These are phyloP conservation scores for Phrynosoma platyrhinos DNA, from an alignment of 2,113 vertebrate genomes.

Conservation along the genomic window DNA sequence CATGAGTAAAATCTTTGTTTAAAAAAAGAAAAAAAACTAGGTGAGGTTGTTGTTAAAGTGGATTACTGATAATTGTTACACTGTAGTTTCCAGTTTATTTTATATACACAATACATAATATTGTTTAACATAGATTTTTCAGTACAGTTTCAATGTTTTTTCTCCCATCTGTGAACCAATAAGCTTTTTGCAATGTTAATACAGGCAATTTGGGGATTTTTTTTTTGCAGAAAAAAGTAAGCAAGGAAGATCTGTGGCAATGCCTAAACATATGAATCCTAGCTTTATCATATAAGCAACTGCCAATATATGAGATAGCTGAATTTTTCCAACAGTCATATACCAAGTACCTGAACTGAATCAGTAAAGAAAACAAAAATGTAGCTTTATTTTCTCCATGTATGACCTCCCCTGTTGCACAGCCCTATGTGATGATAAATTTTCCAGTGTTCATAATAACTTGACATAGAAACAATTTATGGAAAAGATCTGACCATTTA, in stretches of 20 bases:
- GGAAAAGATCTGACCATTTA: conserved; percentile 49
- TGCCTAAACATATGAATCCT: conserved; percentile 45
- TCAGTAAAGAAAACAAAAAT: conserved; percentile 33
- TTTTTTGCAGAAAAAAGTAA: conserved; percentile 44
- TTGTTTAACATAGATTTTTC: conserved; percentile 4
- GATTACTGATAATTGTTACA: not conserved
- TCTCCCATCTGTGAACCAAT: conserved; percentile 36
- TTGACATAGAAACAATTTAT: conserved; percentile 36
- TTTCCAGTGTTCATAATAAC: not conserved
- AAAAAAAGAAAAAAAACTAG: not conserved
- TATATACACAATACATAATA: not conserved
- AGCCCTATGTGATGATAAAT: not conserved
- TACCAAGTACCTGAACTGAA: conserved; percentile 16
- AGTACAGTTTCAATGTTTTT: conserved; percentile 8
- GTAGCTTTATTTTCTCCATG: not conserved
- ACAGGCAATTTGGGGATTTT: conserved; percentile 8
- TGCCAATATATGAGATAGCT: conserved; percentile 54
- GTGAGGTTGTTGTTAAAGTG: not conserved
- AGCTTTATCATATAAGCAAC: conserved; percentile 42
- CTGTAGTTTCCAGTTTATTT: conserved; percentile 17
- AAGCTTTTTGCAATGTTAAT: conserved; percentile 7
- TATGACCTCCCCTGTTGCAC: not conserved
- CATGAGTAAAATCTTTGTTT: not conserved
- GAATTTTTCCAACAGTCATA: conserved; percentile 6
- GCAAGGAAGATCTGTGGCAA: conserved; percentile 41